Evolutionary conservation across 2,113 vertebrate genomes (phyloP).

Genomic region (Oophaga pumilio): DNA sequence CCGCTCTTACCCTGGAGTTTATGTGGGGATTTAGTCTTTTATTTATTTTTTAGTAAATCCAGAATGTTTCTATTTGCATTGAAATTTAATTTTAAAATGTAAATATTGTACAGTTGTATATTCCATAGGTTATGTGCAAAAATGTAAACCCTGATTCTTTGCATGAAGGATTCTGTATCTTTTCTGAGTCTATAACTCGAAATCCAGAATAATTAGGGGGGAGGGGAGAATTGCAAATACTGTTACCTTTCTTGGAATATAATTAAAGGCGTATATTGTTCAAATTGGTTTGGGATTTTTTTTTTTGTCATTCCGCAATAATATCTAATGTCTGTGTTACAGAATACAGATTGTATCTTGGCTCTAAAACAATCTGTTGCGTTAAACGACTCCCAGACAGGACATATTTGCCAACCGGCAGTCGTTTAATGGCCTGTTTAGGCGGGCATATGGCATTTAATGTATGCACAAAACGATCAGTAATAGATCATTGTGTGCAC

Average conservation of each 20-base stretch:
- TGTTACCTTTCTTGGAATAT: constrained; percentile 61
- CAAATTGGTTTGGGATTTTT: constrained; percentile 49
- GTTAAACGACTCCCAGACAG: too few relatives aligned
- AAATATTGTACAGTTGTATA: constrained; percentile 77
- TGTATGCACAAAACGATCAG: too few relatives aligned
- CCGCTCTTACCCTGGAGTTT: constrained; percentile 64
- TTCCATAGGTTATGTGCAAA: constrained; percentile 68
- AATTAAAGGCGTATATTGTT: constrained; percentile 52
- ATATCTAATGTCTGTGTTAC: too few relatives aligned
- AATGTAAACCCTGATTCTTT: constrained; percentile 60
- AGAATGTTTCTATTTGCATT: constrained; percentile 74
- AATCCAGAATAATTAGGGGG: constrained; percentile 53
- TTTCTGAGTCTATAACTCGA: constrained; percentile 47
- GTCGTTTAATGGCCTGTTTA: too few relatives aligned
- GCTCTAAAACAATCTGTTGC: too few relatives aligned
- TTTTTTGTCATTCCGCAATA: constrained; percentile 18
- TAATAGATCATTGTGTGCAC: too few relatives aligned
- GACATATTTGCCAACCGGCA: too few relatives aligned
- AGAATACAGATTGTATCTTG: too few relatives aligned
- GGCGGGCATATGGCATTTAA: too few relatives aligned
- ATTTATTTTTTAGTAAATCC: constrained; percentile 72
- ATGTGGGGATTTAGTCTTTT: constrained; percentile 69
- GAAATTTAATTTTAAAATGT: constrained; percentile 72
- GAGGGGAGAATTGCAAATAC: constrained; percentile 62
- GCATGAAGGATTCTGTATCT: constrained; percentile 71